Base-by-base conservation (phyloP, 2,113 vertebrate genomes). In the Andinoacara biseriatus region DNA sequence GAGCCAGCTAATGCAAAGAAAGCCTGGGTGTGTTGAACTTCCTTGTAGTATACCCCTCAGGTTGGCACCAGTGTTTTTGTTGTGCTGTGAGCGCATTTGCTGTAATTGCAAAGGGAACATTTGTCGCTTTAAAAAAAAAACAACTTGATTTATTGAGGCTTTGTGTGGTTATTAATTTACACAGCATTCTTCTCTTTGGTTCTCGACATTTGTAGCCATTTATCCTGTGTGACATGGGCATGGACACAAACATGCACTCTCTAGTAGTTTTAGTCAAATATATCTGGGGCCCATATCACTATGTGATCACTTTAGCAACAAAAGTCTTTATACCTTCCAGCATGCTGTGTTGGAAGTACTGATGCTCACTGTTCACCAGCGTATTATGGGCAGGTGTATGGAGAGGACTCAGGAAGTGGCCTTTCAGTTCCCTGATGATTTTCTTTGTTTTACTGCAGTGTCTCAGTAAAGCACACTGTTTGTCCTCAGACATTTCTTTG, bases 131-230 rank as follows among this genome's bases (percentile, higher is more conserved):
- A 46, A 46, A 26, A 7, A 33, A 33, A 33, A 7, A 26, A 49
- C 17, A 26, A 1, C 15, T 14, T 67, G 43, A 24, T 13, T 29
- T 69, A 49, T 26, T 69, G 15, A 24, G 29, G 15, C 24, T 18
- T 49, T 69, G 22, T 18, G 4, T 5, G 0, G 43, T 69, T 43
- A 24, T 69, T 69, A 52, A 69, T 69, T 69, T 69, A 1, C 15
- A 52, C 63, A 49, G 40, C 63, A 67, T 29, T 76, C 29, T 31
- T 49, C 49, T 59, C 1, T 78, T 72, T 13, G 13, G 10, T 15
- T 54, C 60, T 77, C 10, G 80, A 91, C 92, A 85, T 91, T 75
- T 62, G 80, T 58, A 22, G 82, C 35, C 4, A 2, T 78, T 74
- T 91, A 84, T 58, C 90, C 91, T 93, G 18, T 72, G 7, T 54